A percentile compares a stretch with the other conserved stretches of the same genome.
Evolutionary conservation across 2,113 vertebrate species (phyloP).

Genomic region (Saccopteryx bilineata): DNA sequence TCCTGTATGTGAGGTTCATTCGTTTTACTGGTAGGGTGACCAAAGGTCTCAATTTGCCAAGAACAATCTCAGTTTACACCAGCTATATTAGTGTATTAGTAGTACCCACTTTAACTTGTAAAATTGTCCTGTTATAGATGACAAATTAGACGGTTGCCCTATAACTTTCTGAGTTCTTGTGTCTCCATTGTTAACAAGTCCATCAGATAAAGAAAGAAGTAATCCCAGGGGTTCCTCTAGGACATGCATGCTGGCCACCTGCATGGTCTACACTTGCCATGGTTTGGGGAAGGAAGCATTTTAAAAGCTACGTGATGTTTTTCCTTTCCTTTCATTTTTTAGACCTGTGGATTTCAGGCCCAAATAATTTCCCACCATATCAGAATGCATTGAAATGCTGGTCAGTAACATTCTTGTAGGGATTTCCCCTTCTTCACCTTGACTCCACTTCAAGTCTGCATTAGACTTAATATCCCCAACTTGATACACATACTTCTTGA

Average conservation of each 20-base stretch:
- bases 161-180: neutral
- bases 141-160: neutral
- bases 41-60: neutral
- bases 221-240: neutral
- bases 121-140: neutral
- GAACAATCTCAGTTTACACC: neutral
- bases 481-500: slow-evolving; percentile 52
- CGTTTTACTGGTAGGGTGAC: neutral
- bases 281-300: neutral
- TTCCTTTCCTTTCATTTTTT: neutral
- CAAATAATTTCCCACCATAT: neutral
- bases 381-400: slow-evolving; percentile 56
- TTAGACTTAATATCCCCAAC: neutral
- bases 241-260: neutral
- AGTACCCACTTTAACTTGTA: neutral
- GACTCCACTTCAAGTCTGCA: neutral
- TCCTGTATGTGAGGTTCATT: neutral
- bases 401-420: slow-evolving; percentile 21
- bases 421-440: slow-evolving; percentile 59
- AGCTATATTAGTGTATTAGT: neutral
- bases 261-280: neutral
- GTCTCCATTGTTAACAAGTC: neutral
- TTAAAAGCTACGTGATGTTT: neutral
- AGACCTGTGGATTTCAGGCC: neutral
- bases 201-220: neutral